Conservation (phyloP, 1,140 invertebrate species). For the Cyphomyrmex costatus region DNA sequence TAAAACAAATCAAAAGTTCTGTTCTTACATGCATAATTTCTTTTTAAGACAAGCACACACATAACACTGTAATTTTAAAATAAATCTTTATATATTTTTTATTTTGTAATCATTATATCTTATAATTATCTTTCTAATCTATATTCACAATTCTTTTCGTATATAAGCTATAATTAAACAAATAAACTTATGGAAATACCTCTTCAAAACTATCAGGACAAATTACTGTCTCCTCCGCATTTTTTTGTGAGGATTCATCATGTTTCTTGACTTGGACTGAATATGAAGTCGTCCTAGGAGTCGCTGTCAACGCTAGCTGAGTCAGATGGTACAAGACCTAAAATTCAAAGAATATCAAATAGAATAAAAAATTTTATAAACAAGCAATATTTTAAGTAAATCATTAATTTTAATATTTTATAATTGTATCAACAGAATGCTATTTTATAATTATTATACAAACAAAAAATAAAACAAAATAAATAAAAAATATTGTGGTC, state of each 20-base stretch:
- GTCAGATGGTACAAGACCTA: constrained; percentile 85
- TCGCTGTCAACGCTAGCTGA: constrained; percentile 82
- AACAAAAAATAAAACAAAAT: no score
- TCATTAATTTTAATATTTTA: constrained; percentile 1
- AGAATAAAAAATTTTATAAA: not conserved
- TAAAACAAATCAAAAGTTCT: constrained; percentile 67
- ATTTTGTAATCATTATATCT: no score
- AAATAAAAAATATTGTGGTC: no score
- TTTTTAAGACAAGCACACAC: not conserved
- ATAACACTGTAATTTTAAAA: not conserved
- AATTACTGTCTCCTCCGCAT: constrained; percentile 70
- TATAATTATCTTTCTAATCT: not conserved
- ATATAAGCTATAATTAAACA: not conserved
- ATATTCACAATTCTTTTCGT: not conserved
- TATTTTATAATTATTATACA: not conserved
- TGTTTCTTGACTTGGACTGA: constrained; percentile 72
- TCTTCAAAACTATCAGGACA: constrained; percentile 79
- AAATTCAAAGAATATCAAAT: constrained; percentile 52
- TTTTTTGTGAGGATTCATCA: constrained; percentile 69
- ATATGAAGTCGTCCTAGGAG: constrained; percentile 79
- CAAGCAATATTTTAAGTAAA: not conserved
- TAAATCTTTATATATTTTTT: constrained; percentile 4
- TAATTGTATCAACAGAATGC: not conserved
- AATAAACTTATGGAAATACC: constrained; percentile 65
- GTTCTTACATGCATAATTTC: not conserved